Conservation (phyloP, 2,113 vertebrate genomes). For the Rhizomys pruinosus region DNA sequence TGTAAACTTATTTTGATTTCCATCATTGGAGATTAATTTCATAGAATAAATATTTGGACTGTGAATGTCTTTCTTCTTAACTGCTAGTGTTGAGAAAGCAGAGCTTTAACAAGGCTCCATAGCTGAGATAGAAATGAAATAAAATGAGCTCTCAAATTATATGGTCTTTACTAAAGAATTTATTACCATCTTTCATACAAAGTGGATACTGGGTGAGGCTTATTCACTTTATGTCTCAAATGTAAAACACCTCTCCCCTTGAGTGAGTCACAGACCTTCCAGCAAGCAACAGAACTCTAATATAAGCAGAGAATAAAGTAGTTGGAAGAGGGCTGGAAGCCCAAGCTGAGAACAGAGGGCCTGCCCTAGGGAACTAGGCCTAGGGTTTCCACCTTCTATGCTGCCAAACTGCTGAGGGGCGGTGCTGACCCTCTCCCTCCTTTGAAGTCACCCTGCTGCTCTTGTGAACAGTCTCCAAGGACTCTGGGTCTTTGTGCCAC, state of each 20-base stretch:
- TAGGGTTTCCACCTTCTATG: not conserved
- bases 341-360: not conserved
- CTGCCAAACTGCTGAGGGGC: not conserved
- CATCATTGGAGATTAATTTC: not conserved
- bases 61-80: not conserved
- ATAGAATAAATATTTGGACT: not conserved
- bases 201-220: not conserved
- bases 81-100: conserved; percentile 27
- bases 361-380: accelerated
- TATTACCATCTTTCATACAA: not conserved
- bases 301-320: not conserved
- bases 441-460: not conserved
- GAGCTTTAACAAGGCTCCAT: not conserved
- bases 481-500: not conserved
- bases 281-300: not conserved
- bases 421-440: not conserved
- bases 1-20: not conserved
- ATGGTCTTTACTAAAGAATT: not conserved
- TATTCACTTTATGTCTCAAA: not conserved
- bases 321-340: not conserved
- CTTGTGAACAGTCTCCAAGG: too few relatives aligned
- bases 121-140: conserved; percentile 1
- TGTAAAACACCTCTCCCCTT: not conserved
- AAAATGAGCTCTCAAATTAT: not conserved
- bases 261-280: not conserved